Evolutionary conservation across 2,888 invertebrate genomes (phyloP), one percentile per base, ranked within the genome.

Genomic region (Aporophyla lueneburgensis): DNA sequence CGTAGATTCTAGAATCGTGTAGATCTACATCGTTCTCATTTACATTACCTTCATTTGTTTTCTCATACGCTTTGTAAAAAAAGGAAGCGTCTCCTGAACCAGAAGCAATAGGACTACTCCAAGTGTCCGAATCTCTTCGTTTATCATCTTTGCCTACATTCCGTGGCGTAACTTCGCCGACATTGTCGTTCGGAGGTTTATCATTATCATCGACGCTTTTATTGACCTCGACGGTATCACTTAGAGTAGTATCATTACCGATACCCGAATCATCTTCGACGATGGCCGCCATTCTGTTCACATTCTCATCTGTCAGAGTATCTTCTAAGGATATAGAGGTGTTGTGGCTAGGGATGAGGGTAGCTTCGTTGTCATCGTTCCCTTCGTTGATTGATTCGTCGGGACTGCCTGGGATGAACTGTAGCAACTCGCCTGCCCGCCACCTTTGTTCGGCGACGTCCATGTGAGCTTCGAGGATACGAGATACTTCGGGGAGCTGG

Each of bases 401-500:
- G 0, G 91, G 91, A 43, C 90, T 91, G 1, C 77, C 77, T 3
- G 90, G 90, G 0, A 89, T 78, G 70, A 90, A 91, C 14, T 92
- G 89, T 0, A 91, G 88, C 61, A 87, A 92, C 40, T 91, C 91
- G 0, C 92, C 93, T 0, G 93, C 91, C 0, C 94, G 90, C 93
- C 94, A 93, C 74, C 93, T 89, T 76, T 93, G 93, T 77, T 95
- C 95, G 0, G 94, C 93, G 21, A 90, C 92, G 24, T 92, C 93
- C 89, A 96, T 95, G 80, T 95, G 95, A 0, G 89, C 94, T 86
- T 96, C 94, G 3, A 96, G 85, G 10, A 96, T 92, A 4, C 92
- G 92, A 0, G 96, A 96, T 19, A 95, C 96, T 89, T 95, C 96
- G 7, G 96, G 95, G 0, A 96, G 85, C 96, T 96, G 83, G 14